Percentiles rank a stretch among this genome's conserved stretches.
phyloP scores from a whole-genome alignment of 23 tunicate species.

The Diplosoma virens region DNA sequence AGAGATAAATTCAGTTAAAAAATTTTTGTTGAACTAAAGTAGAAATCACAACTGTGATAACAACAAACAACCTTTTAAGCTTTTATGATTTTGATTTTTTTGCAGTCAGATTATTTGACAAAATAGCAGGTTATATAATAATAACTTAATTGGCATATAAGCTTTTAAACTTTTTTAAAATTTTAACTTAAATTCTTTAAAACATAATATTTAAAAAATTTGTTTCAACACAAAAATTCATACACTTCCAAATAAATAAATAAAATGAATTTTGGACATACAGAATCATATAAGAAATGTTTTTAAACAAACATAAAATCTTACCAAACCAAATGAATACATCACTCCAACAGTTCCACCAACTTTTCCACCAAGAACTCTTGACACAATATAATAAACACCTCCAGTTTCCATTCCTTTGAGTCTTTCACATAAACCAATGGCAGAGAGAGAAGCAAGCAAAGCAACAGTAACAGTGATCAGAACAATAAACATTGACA shows the following conservation, averaged over 20 bases:
- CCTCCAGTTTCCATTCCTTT: constrained; percentile 79
- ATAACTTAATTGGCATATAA: too few relatives aligned
- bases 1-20: too few relatives aligned
- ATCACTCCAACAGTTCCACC: constrained; percentile 93
- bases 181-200: not conserved
- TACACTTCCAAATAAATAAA: not conserved
- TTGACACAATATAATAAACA: constrained; percentile 82
- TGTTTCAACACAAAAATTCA: not conserved
- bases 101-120: too few relatives aligned
- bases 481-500: constrained; percentile 67
- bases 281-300: not conserved
- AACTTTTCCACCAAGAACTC: constrained; percentile 89
- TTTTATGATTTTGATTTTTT: too few relatives aligned
- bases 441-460: constrained; percentile 80
- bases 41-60: too few relatives aligned
- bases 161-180: too few relatives aligned
- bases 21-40: too few relatives aligned
- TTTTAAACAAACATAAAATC: not conserved
- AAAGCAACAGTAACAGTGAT: constrained; percentile 75
- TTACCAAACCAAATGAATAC: constrained; percentile 95
- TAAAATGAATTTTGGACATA: not conserved
- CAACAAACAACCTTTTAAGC: too few relatives aligned
- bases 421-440: constrained; percentile 83
- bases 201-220: not conserved
- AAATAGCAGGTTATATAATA: too few relatives aligned